phyloP scores from a whole-genome alignment of 2,113 vertebrate genomes.

The Symphodus melops region DNA sequence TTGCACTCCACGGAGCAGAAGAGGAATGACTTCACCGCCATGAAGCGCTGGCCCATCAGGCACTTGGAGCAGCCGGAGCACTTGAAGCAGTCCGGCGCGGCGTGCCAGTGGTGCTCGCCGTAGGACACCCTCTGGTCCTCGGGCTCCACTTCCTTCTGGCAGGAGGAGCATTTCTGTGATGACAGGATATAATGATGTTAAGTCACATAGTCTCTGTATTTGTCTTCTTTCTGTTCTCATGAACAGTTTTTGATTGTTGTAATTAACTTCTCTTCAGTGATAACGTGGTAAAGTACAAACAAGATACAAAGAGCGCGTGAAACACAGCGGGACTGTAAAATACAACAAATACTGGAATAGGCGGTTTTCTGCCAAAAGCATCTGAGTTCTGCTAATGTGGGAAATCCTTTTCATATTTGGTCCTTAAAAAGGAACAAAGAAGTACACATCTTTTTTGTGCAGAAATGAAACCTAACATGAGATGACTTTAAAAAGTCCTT shows the following conservation, averaged over 20 bases:
- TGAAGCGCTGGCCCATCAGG: slow-evolving; percentile 94
- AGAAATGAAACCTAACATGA: no score
- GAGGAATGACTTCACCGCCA: slow-evolving; percentile 90
- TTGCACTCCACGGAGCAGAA: slow-evolving; percentile 97
- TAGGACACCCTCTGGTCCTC: slow-evolving; percentile 95
- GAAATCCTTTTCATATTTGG: no score
- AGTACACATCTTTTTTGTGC: no score
- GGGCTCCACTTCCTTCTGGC: slow-evolving; percentile 90
- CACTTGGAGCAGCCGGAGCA: slow-evolving; percentile 95
- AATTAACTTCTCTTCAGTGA: neutral
- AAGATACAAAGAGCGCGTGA: no score
- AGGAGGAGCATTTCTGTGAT: slow-evolving; percentile 89
- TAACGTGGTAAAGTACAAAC: no score
- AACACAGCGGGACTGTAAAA: no score
- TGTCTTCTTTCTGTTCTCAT: neutral
- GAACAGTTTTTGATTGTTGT: neutral
- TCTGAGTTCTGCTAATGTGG: no score
- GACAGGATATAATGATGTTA: slow-evolving; percentile 16
- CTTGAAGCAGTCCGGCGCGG: slow-evolving; percentile 88
- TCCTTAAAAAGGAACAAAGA: no score
- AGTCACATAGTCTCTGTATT: neutral
- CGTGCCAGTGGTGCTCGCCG: slow-evolving; percentile 94
- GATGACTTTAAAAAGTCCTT: no score
- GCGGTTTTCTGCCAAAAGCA: no score
- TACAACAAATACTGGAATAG: no score